These are phyloP conservation scores for Tachina lurida DNA, from an alignment of 2,888 invertebrate genomes.

Conservation along the genomic window DNA sequence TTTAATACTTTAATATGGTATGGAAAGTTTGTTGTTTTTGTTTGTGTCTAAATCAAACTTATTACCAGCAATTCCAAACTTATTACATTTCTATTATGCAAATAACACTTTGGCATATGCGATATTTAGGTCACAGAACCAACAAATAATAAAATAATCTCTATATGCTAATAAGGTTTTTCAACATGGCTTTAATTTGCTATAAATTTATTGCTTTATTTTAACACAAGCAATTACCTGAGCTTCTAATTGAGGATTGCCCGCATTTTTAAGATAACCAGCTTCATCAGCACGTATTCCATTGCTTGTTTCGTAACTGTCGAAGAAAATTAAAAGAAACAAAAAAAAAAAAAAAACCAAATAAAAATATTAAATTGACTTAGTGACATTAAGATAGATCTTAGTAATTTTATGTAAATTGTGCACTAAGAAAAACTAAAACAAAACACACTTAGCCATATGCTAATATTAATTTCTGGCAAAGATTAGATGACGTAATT, in stretches of 20 bases:
- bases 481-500: not conserved
- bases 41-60: too few species aligned
- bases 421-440: slow-evolving; percentile 9
- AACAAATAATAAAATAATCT: too few species aligned
- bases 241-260: slow-evolving; percentile 84
- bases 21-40: too few species aligned
- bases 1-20: too few species aligned
- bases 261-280: slow-evolving; percentile 86
- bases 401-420: slow-evolving; percentile 51
- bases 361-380: slow-evolving; percentile 32
- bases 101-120: slow-evolving; percentile 47
- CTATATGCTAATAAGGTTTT: not conserved
- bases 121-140: not conserved
- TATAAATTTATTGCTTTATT: not conserved
- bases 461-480: slow-evolving; percentile 22
- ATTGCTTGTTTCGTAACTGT: slow-evolving; percentile 87
- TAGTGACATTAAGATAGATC: slow-evolving; percentile 31
- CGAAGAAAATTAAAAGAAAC: slow-evolving; percentile 30
- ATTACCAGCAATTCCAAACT: too few species aligned
- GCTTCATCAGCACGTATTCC: slow-evolving; percentile 86
- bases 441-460: slow-evolving; percentile 2
- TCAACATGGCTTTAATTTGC: not conserved
- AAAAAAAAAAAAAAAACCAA: not conserved
- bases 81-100: slow-evolving; percentile 1
- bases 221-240: slow-evolving; percentile 81